Evolutionary conservation across 2,797 vertebrate genomes (phyloP).

Genomic region (Gephyroberyx darwinii): DNA sequence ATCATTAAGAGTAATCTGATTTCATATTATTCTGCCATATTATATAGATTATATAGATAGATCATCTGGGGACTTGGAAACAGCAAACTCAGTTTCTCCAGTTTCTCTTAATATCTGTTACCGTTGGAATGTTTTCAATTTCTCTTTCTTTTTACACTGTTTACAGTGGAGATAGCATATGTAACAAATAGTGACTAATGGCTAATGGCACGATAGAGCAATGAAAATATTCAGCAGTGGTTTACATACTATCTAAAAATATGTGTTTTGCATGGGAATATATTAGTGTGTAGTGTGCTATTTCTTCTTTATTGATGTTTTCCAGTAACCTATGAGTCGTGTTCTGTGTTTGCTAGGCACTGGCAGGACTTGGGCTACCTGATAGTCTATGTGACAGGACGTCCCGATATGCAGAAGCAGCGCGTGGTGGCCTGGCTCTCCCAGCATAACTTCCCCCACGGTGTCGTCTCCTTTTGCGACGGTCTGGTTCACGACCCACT

Average conservation of each 20-base stretch:
- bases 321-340: neutral
- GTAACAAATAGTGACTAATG: too few relatives aligned
- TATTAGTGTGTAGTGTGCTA: too few relatives aligned
- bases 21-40: neutral
- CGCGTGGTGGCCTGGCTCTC: slow-evolving; percentile 98
- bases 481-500: slow-evolving; percentile 96
- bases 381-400: slow-evolving; percentile 96
- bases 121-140: too few relatives aligned
- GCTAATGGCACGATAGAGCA: too few relatives aligned
- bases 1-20: too few relatives aligned
- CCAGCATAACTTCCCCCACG: slow-evolving; percentile 98
- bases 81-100: neutral
- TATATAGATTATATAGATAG: neutral
- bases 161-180: too few relatives aligned
- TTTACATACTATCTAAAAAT: too few relatives aligned
- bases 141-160: too few relatives aligned
- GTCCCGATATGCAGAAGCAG: slow-evolving; percentile 99
- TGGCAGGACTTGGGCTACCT: slow-evolving; percentile 99
- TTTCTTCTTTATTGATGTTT: too few relatives aligned
- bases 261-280: too few relatives aligned
- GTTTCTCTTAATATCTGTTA: neutral
- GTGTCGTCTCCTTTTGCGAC: slow-evolving; percentile 96
- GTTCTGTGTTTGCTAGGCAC: slow-evolving; percentile 79
- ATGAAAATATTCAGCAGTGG: too few relatives aligned
- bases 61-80: neutral